Percentiles rank a stretch among this genome's conserved stretches.
Evolutionary conservation across 2,113 vertebrate genomes (phyloP).

Genomic region (Pseudopipra pipra): DNA sequence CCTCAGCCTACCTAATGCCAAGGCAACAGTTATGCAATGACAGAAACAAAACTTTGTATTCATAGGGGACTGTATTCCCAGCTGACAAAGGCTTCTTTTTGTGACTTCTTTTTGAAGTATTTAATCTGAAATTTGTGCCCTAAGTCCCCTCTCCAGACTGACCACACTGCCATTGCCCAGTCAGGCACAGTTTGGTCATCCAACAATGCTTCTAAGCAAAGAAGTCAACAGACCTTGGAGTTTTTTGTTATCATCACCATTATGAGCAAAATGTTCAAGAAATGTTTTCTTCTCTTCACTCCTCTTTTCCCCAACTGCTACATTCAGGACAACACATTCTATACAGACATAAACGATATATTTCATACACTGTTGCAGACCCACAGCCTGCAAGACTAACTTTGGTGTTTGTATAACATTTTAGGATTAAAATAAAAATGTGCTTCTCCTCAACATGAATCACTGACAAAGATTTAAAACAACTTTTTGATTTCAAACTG

Average conservation of each 20-base stretch:
- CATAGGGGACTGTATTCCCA: not conserved
- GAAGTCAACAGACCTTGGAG: not conserved
- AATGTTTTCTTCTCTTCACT: not conserved
- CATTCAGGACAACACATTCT: not conserved
- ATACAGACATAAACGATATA: not conserved
- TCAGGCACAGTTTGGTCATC: not conserved
- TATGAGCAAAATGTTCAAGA: not conserved
- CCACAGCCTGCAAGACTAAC: not conserved
- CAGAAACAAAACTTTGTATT: not conserved
- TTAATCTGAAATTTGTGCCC: not conserved
- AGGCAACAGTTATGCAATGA: slow-evolving; percentile 25
- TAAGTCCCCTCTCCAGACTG: not conserved
- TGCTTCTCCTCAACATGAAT: not conserved
- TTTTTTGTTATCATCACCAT: not conserved
- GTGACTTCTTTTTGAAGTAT: not conserved
- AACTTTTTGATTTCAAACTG: not conserved
- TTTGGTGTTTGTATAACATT: not conserved
- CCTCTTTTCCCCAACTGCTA: not conserved
- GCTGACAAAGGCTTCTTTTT: slow-evolving; percentile 26
- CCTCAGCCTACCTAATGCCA: not conserved
- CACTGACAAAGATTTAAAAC: not conserved
- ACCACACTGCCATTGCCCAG: not conserved
- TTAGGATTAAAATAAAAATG: not conserved
- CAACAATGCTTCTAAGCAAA: not conserved
- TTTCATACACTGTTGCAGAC: not conserved